Conservation (phyloP, 2,888 invertebrate genomes). For the Eristalis intricaria region DNA sequence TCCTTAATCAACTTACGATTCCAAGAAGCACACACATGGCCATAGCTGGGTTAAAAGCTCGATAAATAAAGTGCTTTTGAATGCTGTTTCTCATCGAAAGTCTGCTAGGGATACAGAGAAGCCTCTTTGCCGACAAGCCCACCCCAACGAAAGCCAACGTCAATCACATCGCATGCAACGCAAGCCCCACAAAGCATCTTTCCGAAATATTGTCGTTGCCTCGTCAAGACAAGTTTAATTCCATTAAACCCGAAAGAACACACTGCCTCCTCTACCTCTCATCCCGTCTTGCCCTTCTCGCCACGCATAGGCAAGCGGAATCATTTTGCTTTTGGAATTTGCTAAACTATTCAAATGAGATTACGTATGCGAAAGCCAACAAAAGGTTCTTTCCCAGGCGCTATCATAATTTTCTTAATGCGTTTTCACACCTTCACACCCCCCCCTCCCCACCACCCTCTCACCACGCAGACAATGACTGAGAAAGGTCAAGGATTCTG, state of each 20-base stretch:
- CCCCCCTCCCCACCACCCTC: too few species aligned
- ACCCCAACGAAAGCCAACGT: not conserved
- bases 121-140: not conserved
- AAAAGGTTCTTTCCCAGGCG: conserved; percentile 40
- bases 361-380: conserved; percentile 23
- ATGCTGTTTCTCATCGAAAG: too few species aligned
- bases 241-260: not conserved
- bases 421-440: conserved; percentile 45
- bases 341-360: conserved; percentile 11
- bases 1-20: too few species aligned
- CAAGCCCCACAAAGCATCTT: not conserved
- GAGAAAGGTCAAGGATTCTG: not conserved
- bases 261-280: not conserved
- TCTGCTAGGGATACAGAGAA: not conserved
- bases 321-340: conserved; percentile 22
- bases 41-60: too few species aligned
- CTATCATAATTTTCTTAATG: conserved; percentile 50
- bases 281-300: not conserved
- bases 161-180: not conserved
- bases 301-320: not conserved
- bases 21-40: too few species aligned
- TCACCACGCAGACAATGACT: not conserved
- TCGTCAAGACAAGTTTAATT: not conserved
- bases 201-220: not conserved
- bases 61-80: too few species aligned